phyloP scores from a whole-genome alignment of 1,140 invertebrate genomes.

The Yoshiicerus persimilis region DNA sequence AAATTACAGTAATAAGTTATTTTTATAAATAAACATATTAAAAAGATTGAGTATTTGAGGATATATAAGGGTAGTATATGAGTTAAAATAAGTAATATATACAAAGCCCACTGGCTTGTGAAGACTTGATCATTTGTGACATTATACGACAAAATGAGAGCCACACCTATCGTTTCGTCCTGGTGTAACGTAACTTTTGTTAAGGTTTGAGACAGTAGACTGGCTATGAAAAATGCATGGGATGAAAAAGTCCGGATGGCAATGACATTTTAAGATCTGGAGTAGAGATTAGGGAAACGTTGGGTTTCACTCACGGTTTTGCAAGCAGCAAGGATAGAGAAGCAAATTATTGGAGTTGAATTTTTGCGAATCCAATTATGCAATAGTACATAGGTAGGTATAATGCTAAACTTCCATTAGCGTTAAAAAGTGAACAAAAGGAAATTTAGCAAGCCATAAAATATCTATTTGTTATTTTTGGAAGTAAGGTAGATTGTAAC shows the following conservation, averaged over 20 bases:
- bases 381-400: not conserved
- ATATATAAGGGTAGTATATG: too few species aligned
- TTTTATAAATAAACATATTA: too few species aligned
- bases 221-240: not conserved
- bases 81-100: too few species aligned
- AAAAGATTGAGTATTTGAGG: too few species aligned
- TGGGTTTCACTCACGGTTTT: not conserved
- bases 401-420: not conserved
- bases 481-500: not conserved
- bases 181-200: too few species aligned
- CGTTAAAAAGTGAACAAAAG: not conserved
- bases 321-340: not conserved
- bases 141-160: too few species aligned
- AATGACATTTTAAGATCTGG: not conserved
- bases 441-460: not conserved
- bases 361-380: not conserved
- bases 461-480: not conserved
- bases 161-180: too few species aligned
- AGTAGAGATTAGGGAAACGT: not conserved
- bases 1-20: too few species aligned
- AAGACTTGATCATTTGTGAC: too few species aligned
- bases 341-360: too few species aligned
- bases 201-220: not conserved
- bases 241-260: not conserved
- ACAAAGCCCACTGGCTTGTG: too few species aligned